These are phyloP conservation scores for Craseonycteris thonglongyai DNA, from an alignment of 2,113 vertebrate species.

Conservation along the genomic window DNA sequence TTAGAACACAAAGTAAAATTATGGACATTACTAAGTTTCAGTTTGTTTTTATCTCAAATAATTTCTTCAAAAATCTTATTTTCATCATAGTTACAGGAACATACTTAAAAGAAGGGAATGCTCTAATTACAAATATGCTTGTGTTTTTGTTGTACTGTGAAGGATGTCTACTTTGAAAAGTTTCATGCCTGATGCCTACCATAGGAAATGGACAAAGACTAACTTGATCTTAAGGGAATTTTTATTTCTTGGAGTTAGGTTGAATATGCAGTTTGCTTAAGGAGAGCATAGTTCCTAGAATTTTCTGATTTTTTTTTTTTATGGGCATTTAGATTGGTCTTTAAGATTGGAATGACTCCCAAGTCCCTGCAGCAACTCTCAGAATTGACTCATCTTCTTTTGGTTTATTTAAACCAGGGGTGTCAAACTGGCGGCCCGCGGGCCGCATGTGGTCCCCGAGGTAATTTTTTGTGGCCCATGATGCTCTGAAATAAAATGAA, in stretches of 20 bases:
- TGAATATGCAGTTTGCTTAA: not conserved
- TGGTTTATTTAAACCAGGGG: not conserved
- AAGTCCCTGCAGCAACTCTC: not conserved
- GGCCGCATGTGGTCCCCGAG: too few species aligned
- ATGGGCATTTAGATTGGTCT: not conserved
- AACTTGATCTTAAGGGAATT: not conserved
- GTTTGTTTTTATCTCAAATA: not conserved
- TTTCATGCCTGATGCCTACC: not conserved
- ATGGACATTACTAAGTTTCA: not conserved
- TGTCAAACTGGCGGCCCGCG: too few species aligned
- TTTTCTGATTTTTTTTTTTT: not conserved
- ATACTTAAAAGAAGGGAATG: not conserved
- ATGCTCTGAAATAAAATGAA: too few species aligned
- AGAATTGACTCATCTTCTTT: not conserved
- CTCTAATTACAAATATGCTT: not conserved
- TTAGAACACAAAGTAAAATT: conserved; percentile 40
- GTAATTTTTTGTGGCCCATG: too few species aligned
- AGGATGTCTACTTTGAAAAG: not conserved
- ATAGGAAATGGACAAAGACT: not conserved
- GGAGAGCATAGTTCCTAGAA: not conserved
- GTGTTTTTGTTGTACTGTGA: not conserved
- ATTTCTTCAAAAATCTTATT: not conserved
- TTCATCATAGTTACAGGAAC: not conserved
- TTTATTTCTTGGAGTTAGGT: not conserved
- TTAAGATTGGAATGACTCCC: not conserved